Percentiles rank a stretch among this genome's conserved stretches.
These are phyloP conservation scores for Charadrius vociferus DNA, from an alignment of 2,113 vertebrate genomes.

Conservation along the genomic window DNA sequence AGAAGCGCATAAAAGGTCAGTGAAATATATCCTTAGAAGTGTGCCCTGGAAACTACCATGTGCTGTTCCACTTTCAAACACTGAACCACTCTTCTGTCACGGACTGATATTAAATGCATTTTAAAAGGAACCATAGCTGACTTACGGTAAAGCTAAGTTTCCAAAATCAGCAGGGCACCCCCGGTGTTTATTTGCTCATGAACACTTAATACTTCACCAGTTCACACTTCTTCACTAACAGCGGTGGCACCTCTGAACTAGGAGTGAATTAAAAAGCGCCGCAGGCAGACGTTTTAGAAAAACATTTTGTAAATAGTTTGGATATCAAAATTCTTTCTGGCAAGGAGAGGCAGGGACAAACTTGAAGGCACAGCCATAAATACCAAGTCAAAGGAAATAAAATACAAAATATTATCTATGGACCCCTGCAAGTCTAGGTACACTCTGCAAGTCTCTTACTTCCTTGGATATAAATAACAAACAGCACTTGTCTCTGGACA, in stretches of 20 bases:
- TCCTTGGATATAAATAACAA: conserved; percentile 7
- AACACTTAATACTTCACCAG: background rate
- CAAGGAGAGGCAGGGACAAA: background rate
- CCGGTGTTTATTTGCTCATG: background rate
- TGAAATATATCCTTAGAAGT: background rate
- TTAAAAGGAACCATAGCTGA: background rate
- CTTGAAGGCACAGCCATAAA: background rate
- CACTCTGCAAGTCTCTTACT: background rate
- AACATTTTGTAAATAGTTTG: background rate
- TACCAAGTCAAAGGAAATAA: background rate
- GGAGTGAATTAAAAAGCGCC: background rate
- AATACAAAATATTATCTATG: background rate
- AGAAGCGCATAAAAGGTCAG: background rate
- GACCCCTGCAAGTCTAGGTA: background rate
- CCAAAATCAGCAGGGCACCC: background rate
- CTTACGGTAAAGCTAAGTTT: background rate
- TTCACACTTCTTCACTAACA: background rate
- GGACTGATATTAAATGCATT: background rate
- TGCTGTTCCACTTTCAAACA: background rate
- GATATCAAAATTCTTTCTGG: background rate
- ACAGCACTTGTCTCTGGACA: background rate
- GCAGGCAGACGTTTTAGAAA: background rate
- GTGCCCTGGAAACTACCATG: background rate
- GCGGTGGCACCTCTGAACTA: background rate
- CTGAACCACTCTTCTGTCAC: background rate